Evolutionary conservation across 2,113 vertebrate genomes (phyloP), one percentile per base, ranked within the genome.

Genomic region (human): DNA sequence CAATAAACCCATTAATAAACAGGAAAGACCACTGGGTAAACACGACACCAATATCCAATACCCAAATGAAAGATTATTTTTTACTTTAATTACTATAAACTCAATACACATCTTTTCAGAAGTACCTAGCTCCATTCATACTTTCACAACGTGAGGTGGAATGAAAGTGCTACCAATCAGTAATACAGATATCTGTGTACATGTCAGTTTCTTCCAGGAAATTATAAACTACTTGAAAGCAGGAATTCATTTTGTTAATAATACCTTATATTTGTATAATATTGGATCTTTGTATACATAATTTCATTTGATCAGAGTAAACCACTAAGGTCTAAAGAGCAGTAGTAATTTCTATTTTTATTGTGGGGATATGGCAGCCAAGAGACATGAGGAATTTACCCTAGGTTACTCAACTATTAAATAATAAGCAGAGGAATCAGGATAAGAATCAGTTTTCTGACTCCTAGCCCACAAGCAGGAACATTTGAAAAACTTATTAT

Each of bases 331-430:
- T 83, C n/a, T 64, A 88, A 97, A 84, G 55, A 82, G 0, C 38
- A 84, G 80, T 35, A 75, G 25, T 55, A 89, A 85, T 88, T 94
- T 35, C 50, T 81, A 35, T 72, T 90, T 90, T 92, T 92, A 94
- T 3, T 68, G 27, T 45, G 16, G 22, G 88, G 12, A 86, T 94
- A 80, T 14, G 3, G 9, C 20, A 94, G 11, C 17, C 57, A 66
- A 85, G 5, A 95, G 35, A 87, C 23, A 75, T 27, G 79, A 89
- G 20, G 50, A 87, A 90, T 70, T 92, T 45, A 64, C 27, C 40
- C n/a, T 27, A 48, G 10, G 59, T 61, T 48, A 87, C 68, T 73
- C 4, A 73, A 45, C 38, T 30, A 64, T 64, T 32, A 64, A 64
- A 64, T 68, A 83, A 1, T 7, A 76, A 8, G 16, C 48, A 1